Evolutionary conservation across 2,888 invertebrate genomes (phyloP).

Genomic region (Chymomyza fuscimana): DNA sequence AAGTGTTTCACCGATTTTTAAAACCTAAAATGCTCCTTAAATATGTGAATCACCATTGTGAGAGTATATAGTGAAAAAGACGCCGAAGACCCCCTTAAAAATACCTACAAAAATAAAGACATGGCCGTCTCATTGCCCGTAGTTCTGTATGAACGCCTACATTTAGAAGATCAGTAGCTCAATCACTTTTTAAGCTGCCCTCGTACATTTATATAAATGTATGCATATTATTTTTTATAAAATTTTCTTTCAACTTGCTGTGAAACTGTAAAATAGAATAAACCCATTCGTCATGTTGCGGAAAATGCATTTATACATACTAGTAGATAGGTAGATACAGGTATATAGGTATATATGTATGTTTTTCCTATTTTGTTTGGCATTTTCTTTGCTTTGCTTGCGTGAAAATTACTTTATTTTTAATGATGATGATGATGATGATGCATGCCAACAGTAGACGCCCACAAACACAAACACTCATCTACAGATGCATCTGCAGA

Average conservation of each 20-base stretch:
- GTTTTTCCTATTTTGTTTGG: conserved; percentile 61
- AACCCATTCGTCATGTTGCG: conserved; percentile 72
- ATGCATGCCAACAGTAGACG: conserved; percentile 7
- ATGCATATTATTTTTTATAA: conserved; percentile 26
- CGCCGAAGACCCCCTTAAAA: no score
- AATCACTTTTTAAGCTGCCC: neutral
- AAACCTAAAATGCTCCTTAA: no score
- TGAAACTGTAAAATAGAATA: conserved; percentile 71
- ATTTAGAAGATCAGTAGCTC: no score
- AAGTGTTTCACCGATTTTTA: no score
- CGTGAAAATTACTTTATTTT: conserved; percentile 75
- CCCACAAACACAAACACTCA: neutral
- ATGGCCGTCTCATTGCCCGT: no score
- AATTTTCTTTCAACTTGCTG: conserved; percentile 32
- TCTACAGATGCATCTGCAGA: neutral
- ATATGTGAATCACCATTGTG: no score
- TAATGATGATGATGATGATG: conserved; percentile 54
- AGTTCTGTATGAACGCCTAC: no score
- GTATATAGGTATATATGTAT: conserved; percentile 38
- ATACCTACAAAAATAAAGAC: no score
- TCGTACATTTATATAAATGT: conserved; percentile 18
- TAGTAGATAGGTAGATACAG: no score
- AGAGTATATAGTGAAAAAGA: no score
- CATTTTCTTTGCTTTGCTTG: conserved; percentile 47
- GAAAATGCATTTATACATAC: conserved; percentile 61